These are phyloP conservation scores for Aphyosemion australe DNA, from an alignment of 2,113 vertebrate species.

Conservation along the genomic window DNA sequence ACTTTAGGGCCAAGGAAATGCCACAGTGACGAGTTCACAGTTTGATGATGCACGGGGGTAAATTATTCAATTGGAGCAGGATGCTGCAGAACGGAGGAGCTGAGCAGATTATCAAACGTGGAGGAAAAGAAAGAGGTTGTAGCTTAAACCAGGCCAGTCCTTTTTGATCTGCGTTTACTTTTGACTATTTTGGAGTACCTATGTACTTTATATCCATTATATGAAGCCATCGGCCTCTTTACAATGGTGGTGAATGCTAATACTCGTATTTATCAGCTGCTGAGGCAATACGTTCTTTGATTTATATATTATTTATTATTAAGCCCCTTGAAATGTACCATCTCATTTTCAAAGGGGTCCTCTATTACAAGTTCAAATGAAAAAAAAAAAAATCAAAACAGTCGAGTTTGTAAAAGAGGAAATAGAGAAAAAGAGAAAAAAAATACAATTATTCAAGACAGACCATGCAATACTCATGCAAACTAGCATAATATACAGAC, in stretches of 20 bases:
- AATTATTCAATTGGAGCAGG: slow-evolving; percentile 56
- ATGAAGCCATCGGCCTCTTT: background rate
- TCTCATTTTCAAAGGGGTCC: too few species aligned
- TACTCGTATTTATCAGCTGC: background rate
- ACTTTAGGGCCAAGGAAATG: slow-evolving; percentile 69
- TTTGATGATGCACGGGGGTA: slow-evolving; percentile 59
- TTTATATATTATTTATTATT: background rate
- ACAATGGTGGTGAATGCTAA: slow-evolving; percentile 2
- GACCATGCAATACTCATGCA: too few species aligned
- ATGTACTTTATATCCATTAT: slow-evolving; percentile 2
- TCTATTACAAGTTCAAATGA: too few species aligned
- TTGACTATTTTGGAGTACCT: too few species aligned
- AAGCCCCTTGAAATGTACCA: too few species aligned
- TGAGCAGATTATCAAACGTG: slow-evolving; percentile 25
- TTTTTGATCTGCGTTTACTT: too few species aligned
- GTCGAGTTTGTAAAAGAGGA: too few species aligned
- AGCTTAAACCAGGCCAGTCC: slow-evolving; percentile 14
- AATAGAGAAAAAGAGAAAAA: too few species aligned
- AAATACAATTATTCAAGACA: too few species aligned
- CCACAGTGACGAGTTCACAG: slow-evolving; percentile 65
- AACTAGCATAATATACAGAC: too few species aligned
- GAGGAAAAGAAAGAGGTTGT: slow-evolving; percentile 26
- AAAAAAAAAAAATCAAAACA: too few species aligned
- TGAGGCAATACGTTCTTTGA: background rate
- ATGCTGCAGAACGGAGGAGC: slow-evolving; percentile 37